Evolutionary conservation across 2,888 invertebrate genomes (phyloP), one percentile per base, ranked within the genome.

Genomic region (Lepetodrilus schrolli): DNA sequence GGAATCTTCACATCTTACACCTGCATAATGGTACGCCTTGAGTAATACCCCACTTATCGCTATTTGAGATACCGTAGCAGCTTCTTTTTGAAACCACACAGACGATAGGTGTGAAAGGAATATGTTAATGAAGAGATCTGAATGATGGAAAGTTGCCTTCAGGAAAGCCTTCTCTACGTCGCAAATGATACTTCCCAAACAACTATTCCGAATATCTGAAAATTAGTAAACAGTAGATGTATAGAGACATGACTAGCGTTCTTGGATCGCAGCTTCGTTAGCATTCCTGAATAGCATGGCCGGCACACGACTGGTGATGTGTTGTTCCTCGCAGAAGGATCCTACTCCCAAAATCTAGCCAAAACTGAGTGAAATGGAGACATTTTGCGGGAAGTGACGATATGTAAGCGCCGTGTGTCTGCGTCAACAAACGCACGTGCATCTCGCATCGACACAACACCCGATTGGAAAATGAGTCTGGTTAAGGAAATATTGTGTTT

Each of bases 211-310:
- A 72, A 72, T 47, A 72, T 72, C 47, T 72, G 21, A 51, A 72
- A 72, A 72, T 72, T 72, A 72, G 72, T 72, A 72, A 72, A 72
- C 72, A 72, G 65, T 65, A 34, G 65, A 23, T 72, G 65, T 66
- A 36, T 26, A 21, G 36, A 72, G 65, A 66, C 37, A 65, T 26
- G 72, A 38, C 20, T 43, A 66, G 37, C 65, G 47, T 34, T 34
- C 38, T 30, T 48, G 72, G 72, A 72, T 72, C 47, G 72, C 66
- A 66, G 47, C 23, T 47, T 66, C 65, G 47, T 37, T 38, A 30
- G 36, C 72, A 72, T 72, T 72, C 72, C 72, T n/a, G 26, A 20
- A 66, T 72, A 47, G 20, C 65, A 47, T 23, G 47, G 38, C 13
- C 50, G 34, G 23, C 30, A 20, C 66, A 34, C 30, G 66, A 48